Conservation (phyloP, 2,888 invertebrate species). For the Drosophila tanythrix region DNA sequence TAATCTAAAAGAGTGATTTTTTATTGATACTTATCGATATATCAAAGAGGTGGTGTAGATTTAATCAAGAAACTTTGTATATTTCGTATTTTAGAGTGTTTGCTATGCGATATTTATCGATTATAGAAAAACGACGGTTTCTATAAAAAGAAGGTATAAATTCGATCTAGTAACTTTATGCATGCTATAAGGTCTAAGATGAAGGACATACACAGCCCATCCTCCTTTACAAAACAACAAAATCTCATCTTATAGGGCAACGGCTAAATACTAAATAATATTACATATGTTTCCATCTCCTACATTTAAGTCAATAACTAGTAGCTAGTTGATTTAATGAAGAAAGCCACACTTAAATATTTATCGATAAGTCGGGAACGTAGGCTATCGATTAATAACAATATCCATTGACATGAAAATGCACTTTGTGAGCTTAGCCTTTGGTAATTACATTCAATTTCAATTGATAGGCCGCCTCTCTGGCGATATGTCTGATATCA, state of each 20-base stretch:
- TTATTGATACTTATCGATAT: not conserved
- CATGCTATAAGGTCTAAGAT: not conserved
- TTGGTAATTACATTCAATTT: constrained; percentile 55
- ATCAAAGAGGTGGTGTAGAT: not conserved
- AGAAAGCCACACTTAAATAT: not conserved
- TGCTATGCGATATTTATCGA: not conserved
- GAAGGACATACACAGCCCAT: not conserved
- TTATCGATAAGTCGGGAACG: constrained; percentile 2
- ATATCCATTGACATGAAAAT: constrained; percentile 4
- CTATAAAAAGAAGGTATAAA: not conserved
- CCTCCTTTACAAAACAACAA: not conserved
- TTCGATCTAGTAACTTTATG: not conserved
- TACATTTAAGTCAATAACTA: not conserved
- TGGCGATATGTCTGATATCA: constrained; percentile 43
- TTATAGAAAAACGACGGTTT: not conserved
- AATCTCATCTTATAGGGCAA: not conserved
- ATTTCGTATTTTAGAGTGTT: not conserved
- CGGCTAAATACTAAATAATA: not conserved
- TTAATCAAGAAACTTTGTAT: not conserved
- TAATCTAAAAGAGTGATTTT: not conserved
- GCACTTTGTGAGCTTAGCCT: constrained; percentile 5
- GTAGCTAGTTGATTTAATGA: not conserved
- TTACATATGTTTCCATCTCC: not conserved
- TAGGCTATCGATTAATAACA: constrained; percentile 29
- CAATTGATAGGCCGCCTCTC: constrained; percentile 34